Percentiles rank a stretch among this genome's conserved stretches.
Conservation (phyloP, 1,140 invertebrate species). For the Microplitis demolitor region DNA sequence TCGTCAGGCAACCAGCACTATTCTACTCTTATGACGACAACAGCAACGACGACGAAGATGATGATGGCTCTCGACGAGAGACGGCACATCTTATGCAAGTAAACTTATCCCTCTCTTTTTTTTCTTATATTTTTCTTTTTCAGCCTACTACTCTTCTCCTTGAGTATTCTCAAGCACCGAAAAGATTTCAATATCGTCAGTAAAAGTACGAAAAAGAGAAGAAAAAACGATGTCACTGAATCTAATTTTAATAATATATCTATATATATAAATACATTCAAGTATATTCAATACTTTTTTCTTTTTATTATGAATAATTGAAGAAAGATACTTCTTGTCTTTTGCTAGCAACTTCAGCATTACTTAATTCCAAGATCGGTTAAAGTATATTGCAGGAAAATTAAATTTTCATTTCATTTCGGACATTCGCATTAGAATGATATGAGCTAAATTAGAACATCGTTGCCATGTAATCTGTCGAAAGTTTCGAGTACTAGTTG, state of each 20-base stretch:
- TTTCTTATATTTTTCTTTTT: not conserved
- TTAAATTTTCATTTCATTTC: constrained; percentile 26
- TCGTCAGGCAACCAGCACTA: constrained; percentile 6
- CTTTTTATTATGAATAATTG: too few species aligned
- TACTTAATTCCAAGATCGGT: too few species aligned
- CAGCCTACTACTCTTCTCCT: not conserved
- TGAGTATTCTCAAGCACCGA: not conserved
- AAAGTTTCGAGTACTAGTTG: constrained; percentile 3
- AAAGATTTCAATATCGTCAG: not conserved
- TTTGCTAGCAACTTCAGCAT: too few species aligned
- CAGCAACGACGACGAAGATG: not conserved
- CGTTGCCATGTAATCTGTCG: not conserved
- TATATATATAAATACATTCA: too few species aligned
- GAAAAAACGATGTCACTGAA: not conserved
- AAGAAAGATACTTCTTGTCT: too few species aligned
- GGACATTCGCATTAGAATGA: constrained; percentile 32
- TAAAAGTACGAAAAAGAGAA: not conserved
- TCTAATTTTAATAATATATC: not conserved
- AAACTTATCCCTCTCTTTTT: not conserved
- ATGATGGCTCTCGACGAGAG: not conserved
- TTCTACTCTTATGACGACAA: not conserved
- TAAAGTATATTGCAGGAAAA: constrained; percentile 14
- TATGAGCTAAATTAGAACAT: constrained; percentile 15
- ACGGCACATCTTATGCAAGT: not conserved
- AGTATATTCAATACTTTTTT: too few species aligned